A percentile compares a stretch with the other conserved stretches of the same genome.
Evolutionary conservation across 1,140 invertebrate species (phyloP).

Genomic region (Radopholus similis): DNA sequence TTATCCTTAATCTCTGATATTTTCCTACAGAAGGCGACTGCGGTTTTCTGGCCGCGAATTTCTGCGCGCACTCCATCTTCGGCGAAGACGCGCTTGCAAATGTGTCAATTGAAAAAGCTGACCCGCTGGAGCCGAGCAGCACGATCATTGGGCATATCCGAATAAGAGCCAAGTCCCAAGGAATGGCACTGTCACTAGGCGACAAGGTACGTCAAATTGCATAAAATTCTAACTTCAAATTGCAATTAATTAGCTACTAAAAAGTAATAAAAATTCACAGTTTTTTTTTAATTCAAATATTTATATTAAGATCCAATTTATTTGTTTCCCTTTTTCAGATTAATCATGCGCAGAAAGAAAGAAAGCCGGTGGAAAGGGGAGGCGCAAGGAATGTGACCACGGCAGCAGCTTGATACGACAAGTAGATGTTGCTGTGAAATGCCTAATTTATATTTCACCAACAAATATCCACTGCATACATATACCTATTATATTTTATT

Average conservation of each 20-base stretch:
- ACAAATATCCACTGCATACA: too few relatives aligned
- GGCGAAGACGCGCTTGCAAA: slow-evolving; percentile 98
- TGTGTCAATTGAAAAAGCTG: slow-evolving; percentile 87
- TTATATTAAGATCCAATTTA: too few relatives aligned
- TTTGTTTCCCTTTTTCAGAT: too few relatives aligned
- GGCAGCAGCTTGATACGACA: too few relatives aligned
- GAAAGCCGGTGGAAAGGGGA: slow-evolving; percentile 19
- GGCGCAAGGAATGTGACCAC: too few relatives aligned
- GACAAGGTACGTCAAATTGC: slow-evolving; percentile 42
- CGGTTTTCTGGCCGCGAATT: slow-evolving; percentile 97
- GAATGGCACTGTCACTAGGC: slow-evolving; percentile 56
- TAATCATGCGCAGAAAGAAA: slow-evolving; percentile 22
- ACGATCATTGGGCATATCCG: slow-evolving; percentile 90
- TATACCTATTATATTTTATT: too few relatives aligned
- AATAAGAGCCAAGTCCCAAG: slow-evolving; percentile 95
- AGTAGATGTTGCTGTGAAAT: background rate
- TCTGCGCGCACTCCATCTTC: slow-evolving; percentile 97
- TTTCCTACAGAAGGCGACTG: slow-evolving; percentile 73
- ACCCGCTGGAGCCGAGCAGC: slow-evolving; percentile 74
- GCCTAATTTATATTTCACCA: background rate
- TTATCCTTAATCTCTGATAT: background rate
- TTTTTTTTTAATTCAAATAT: too few relatives aligned
- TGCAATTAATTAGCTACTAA: background rate
- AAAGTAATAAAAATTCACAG: background rate
- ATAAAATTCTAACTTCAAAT: too few relatives aligned